Conservation (phyloP, 2,797 vertebrate species). For the Hydrocynus forskahlii region DNA sequence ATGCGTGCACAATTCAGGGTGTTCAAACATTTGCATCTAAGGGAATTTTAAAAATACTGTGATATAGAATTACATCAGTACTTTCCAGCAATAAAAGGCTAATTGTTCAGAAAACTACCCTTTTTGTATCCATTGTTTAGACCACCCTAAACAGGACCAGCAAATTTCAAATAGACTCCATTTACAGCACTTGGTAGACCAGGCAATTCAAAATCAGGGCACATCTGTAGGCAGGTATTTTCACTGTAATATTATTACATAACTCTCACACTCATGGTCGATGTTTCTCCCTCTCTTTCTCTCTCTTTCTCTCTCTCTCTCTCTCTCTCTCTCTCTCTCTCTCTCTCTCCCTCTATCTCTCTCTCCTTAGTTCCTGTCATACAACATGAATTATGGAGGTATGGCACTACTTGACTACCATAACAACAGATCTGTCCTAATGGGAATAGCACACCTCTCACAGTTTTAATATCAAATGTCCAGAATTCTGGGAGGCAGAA, state of each 20-base stretch:
- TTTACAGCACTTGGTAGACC: background rate
- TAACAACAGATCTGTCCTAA: slow-evolving; percentile 64
- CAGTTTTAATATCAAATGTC: slow-evolving; percentile 73
- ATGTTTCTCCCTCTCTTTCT: too few species aligned
- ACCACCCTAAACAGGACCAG: slow-evolving; percentile 10
- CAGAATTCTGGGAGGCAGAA: slow-evolving; percentile 19
- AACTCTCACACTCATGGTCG: background rate
- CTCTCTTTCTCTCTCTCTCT: too few species aligned
- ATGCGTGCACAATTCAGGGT: too few species aligned
- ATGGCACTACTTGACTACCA: slow-evolving; percentile 68
- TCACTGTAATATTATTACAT: slow-evolving; percentile 32
- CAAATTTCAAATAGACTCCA: background rate
- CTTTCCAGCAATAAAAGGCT: too few species aligned
- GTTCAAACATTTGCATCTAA: too few species aligned
- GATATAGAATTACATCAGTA: too few species aligned
- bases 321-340: too few species aligned
- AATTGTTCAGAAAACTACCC: background rate
- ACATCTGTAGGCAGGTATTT: slow-evolving; percentile 7
- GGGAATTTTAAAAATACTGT: too few species aligned
- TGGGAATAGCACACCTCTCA: slow-evolving; percentile 64
- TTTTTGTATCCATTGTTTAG: background rate
- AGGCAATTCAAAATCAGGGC: background rate
- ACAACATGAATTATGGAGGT: slow-evolving; percentile 30
- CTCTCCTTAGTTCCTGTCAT: background rate
- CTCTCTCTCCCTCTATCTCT: too few species aligned